These are phyloP conservation scores for Larimichthys crocea DNA, from an alignment of 2,113 vertebrate genomes.

Conservation along the genomic window DNA sequence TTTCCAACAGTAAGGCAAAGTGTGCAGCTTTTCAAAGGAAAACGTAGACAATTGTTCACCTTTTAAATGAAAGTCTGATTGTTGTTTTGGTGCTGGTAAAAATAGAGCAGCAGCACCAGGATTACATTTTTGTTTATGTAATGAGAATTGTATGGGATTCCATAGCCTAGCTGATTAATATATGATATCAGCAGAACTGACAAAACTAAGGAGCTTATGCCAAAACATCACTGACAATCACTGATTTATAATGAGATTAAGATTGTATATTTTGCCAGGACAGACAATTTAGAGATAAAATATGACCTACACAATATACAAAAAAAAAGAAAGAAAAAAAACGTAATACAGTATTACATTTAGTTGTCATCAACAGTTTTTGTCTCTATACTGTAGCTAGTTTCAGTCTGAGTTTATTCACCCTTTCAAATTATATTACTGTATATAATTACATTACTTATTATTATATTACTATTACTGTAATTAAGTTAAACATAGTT, in stretches of 20 bases:
- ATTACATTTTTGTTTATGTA: constrained; percentile 5
- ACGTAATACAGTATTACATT: too few species aligned
- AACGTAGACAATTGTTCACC: neutral
- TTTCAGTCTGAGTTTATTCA: too few species aligned
- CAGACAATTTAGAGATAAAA: neutral
- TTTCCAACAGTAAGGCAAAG: constrained; percentile 38
- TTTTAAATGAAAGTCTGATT: neutral
- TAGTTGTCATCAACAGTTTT: neutral
- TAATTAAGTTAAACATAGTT: too few species aligned
- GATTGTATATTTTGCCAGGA: neutral
- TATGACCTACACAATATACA: neutral
- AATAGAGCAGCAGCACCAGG: neutral
- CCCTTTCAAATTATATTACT: too few species aligned
- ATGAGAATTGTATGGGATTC: constrained; percentile 10
- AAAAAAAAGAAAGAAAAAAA: too few species aligned
- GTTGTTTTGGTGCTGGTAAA: constrained; percentile 14
- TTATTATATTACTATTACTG: too few species aligned
- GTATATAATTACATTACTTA: too few species aligned
- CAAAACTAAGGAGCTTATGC: neutral
- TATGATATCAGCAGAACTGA: constrained; percentile 21
- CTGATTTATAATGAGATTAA: neutral
- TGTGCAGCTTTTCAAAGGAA: neutral
- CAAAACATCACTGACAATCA: neutral
- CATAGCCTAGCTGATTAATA: constrained; percentile 5
- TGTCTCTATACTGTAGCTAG: neutral